Base-by-base conservation (phyloP, 2,113 vertebrate species). In the Oncorhynchus gorbuscha region DNA sequence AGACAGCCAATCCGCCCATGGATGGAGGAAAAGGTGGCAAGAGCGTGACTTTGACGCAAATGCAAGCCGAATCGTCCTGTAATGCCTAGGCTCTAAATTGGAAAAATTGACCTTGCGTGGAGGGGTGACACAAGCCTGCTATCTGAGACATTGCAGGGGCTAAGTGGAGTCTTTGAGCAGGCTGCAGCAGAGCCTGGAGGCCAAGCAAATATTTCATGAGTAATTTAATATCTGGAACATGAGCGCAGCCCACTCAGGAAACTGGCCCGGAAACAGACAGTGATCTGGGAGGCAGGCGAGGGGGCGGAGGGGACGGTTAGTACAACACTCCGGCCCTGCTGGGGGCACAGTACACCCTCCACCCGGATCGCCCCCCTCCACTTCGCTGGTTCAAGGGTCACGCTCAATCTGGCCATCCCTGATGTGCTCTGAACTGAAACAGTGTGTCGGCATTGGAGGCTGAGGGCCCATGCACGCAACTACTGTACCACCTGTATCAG, bases 141-240 rank as follows among this genome's bases (percentile, higher is more conserved):
- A 87, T 86, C 75, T 0, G 82, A 85, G 87, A 89, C 69, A 88
- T 82, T 83, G 39, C 39, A 45, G 9, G 1, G 2, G 39, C 39
- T 90, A 91, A 93, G 87, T 91, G 89, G 86, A 55, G 3, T 55
- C 71, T 86, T 90, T 49, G 79, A 87, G 84, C 81, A 84, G 73
- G 86, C 85, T 86, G 84, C 84, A 81, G 86, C 69, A 24, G 78
- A 87, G 89, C 90, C 89, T 78, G 83, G 79, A 90, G 92, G 90
- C 88, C 83, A 79, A 76, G 86, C 87, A 89, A 93, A 92, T 94
- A 90, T 93, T 94, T 94, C 86, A 93, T 93, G 92, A 93, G 92
- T 94, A 93, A 94, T 94, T 94, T 92, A 93, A 92, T 94, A 94
- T 92, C 88, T 93, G 89, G 92, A 93, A 92, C 93, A 92, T 87